A percentile compares a stretch with the other conserved stretches of the same genome.
Evolutionary conservation across 2,113 vertebrate species (phyloP).

Genomic region (Myodes glareolus): DNA sequence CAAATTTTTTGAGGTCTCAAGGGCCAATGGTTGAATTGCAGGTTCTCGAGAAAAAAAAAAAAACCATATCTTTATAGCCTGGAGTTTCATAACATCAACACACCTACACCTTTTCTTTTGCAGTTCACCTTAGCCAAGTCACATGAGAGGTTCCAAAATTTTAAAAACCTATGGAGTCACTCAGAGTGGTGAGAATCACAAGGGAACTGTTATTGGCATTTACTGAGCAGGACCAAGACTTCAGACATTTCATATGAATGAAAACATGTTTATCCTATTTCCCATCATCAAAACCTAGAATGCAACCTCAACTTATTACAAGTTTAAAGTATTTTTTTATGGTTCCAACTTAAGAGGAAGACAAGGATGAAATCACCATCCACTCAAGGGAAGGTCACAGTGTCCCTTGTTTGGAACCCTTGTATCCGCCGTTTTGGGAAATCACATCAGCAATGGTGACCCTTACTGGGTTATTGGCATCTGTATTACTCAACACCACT

Average conservation of each 20-base stretch:
- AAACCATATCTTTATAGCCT: slow-evolving; percentile 65
- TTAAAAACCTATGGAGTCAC: not conserved
- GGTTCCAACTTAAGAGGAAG: slow-evolving; percentile 22
- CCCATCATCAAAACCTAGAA: not conserved
- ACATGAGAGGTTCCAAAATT: not conserved
- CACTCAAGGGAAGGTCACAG: not conserved
- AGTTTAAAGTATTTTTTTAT: not conserved
- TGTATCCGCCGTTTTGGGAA: not conserved
- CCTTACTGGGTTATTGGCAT: not conserved
- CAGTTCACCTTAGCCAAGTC: slow-evolving; percentile 78
- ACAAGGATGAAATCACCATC: not conserved
- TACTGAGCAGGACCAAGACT: not conserved
- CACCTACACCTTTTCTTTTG: slow-evolving; percentile 78
- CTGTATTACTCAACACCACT: not conserved
- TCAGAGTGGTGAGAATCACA: not conserved
- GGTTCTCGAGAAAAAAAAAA: slow-evolving; percentile 71
- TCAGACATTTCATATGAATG: not conserved
- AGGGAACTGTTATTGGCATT: not conserved
- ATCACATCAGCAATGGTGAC: not conserved
- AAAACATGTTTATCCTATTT: not conserved
- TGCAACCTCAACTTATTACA: not conserved
- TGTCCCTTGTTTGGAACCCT: slow-evolving; percentile 12
- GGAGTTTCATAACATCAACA: slow-evolving; percentile 70
- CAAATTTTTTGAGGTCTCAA: slow-evolving; percentile 77
- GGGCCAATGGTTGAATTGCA: slow-evolving; percentile 76